Conservation (phyloP, 1,140 invertebrate species). For the Cotesia typhae region DNA sequence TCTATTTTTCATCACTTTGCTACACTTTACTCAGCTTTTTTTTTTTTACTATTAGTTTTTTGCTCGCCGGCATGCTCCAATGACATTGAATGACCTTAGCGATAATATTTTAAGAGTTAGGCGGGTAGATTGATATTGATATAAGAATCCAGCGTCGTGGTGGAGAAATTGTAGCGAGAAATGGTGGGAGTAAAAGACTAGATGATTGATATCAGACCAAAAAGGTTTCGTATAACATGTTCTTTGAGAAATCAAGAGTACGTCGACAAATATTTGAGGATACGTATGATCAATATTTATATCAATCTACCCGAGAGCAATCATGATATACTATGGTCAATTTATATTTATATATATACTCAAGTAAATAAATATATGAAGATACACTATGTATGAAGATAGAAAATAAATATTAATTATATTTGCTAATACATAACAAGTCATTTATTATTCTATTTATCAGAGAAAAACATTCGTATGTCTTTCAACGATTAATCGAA, state of each 20-base stretch:
- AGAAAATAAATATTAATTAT: too few species aligned
- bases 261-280: constrained; percentile 20
- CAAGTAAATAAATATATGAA: too few species aligned
- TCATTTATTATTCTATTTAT: too few species aligned
- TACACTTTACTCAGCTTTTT: background rate
- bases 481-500: too few species aligned
- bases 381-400: too few species aligned
- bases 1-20: too few species aligned
- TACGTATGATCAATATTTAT: constrained; percentile 21
- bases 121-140: background rate
- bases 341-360: constrained; percentile 5
- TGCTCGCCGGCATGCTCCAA: background rate
- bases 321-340: background rate
- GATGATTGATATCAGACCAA: constrained; percentile 18
- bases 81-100: constrained; percentile 23
- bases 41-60: constrained; percentile 4
- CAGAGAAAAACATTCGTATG: too few species aligned
- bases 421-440: too few species aligned
- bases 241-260: constrained; percentile 10
- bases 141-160: background rate
- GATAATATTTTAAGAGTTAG: constrained; percentile 5
- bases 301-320: constrained; percentile 17
- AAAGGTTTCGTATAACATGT: constrained; percentile 2
- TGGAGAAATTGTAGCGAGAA: background rate
- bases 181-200: background rate